These are phyloP conservation scores for Physeter macrocephalus DNA, from an alignment of 2,113 vertebrate species.

Conservation along the genomic window DNA sequence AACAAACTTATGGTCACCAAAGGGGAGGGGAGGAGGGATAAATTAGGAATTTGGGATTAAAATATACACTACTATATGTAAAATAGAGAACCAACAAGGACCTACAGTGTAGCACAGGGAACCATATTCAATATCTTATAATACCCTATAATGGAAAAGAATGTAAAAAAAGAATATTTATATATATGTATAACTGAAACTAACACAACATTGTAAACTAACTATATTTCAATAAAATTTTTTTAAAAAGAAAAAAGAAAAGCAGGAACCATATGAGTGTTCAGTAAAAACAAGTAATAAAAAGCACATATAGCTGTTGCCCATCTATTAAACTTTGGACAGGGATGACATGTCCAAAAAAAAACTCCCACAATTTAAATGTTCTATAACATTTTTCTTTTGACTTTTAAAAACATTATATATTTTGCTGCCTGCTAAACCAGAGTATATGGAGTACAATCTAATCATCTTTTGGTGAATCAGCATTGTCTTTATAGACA, in stretches of 20 bases:
- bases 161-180: no score
- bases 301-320: not conserved
- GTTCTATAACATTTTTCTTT: not conserved
- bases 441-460: not conserved
- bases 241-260: not conserved
- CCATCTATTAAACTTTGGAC: not conserved
- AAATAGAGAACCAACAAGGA: no score
- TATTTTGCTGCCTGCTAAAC: not conserved
- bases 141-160: no score
- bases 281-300: slow-evolving; percentile 25
- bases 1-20: no score
- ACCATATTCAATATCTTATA: no score
- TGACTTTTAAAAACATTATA: not conserved
- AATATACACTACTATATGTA: no score
- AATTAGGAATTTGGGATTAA: no score
- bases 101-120: no score
- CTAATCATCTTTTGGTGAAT: not conserved
- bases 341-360: not conserved
- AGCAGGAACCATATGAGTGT: not conserved
- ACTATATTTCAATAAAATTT: no score
- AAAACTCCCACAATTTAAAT: not conserved
- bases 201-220: no score
- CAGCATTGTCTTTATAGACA: not conserved
- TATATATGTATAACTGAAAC: no score
- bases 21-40: no score